A percentile compares a stretch with the other conserved stretches of the same genome.
These are phyloP conservation scores for Mareca penelope DNA, from an alignment of 2,797 vertebrate genomes.

Conservation along the genomic window DNA sequence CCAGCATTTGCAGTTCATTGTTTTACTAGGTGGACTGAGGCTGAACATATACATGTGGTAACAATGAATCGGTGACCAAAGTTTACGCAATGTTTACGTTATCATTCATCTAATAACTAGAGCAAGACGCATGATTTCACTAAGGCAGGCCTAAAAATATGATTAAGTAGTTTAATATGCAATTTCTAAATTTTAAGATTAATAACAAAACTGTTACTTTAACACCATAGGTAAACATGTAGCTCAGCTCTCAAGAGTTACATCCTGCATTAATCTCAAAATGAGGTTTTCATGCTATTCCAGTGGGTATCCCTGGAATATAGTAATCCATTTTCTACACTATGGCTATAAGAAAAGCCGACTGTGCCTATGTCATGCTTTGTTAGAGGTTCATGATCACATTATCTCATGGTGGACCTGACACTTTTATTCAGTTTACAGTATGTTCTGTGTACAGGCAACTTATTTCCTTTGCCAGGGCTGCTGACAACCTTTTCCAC, in stretches of 20 bases:
- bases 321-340: slow-evolving; percentile 97
- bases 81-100: neutral
- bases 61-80: neutral
- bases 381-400: slow-evolving; percentile 97
- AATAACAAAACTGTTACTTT: slow-evolving; percentile 29
- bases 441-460: slow-evolving; percentile 90
- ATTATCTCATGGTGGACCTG: slow-evolving; percentile 96
- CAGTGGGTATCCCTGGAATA: slow-evolving; percentile 81
- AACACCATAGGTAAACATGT: slow-evolving; percentile 50
- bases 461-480: slow-evolving; percentile 92
- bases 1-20: neutral
- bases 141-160: neutral
- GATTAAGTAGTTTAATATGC: neutral
- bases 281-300: slow-evolving; percentile 83
- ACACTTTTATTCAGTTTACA: slow-evolving; percentile 98
- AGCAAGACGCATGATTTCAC: neutral
- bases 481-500: slow-evolving; percentile 98
- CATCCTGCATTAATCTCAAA: slow-evolving; percentile 79
- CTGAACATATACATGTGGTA: neutral
- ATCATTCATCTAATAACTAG: neutral
- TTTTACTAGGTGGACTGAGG: neutral
- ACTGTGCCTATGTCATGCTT: slow-evolving; percentile 92
- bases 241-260: slow-evolving; percentile 67
- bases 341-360: slow-evolving; percentile 85
- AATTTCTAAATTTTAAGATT: slow-evolving; percentile 34